A percentile compares a stretch with the other conserved stretches of the same genome.
Conservation (phyloP, 2,888 invertebrate genomes). For the Xylophagus ater region DNA sequence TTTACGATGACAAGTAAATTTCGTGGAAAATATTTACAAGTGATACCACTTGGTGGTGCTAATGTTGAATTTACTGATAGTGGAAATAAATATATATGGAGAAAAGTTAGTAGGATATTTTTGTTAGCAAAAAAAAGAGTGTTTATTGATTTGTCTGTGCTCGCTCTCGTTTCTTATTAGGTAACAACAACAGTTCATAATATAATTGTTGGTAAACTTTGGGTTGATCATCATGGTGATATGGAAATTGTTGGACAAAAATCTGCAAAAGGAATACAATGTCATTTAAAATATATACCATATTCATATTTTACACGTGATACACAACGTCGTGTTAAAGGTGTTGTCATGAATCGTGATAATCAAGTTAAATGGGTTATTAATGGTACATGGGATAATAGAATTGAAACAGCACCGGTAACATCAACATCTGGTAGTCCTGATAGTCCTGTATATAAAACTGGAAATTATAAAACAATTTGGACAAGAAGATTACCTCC, state of each 20-base stretch:
- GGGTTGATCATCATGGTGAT: slow-evolving; percentile 99
- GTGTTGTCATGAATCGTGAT: slow-evolving; percentile 60
- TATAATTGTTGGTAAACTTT: slow-evolving; percentile 97
- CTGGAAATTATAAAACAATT: slow-evolving; percentile 70
- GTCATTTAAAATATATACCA: slow-evolving; percentile 93
- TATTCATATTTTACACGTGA: slow-evolving; percentile 98
- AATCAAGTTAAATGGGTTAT: slow-evolving; percentile 66
- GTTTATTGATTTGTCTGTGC: background rate
- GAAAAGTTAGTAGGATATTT: slow-evolving; percentile 51
- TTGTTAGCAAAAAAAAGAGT: background rate
- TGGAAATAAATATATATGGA: slow-evolving; percentile 91
- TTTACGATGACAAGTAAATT: slow-evolving; percentile 99
- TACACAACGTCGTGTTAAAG: slow-evolving; percentile 81
- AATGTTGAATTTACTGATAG: slow-evolving; percentile 53
- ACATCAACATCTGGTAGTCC: slow-evolving; percentile 53
- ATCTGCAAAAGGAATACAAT: slow-evolving; percentile 79
- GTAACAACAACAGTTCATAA: slow-evolving; percentile 98
- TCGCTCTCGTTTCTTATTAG: slow-evolving; percentile 27
- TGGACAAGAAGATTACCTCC: slow-evolving; percentile 79
- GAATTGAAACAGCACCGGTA: slow-evolving; percentile 90
- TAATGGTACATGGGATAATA: slow-evolving; percentile 88
- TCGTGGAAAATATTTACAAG: slow-evolving; percentile 93
- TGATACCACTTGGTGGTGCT: slow-evolving; percentile 64
- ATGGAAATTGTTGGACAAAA: slow-evolving; percentile 90
- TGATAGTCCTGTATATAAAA: slow-evolving; percentile 84